These are phyloP conservation scores for Alviniconcha strummeri DNA, from an alignment of 2,888 invertebrate genomes.

Conservation along the genomic window DNA sequence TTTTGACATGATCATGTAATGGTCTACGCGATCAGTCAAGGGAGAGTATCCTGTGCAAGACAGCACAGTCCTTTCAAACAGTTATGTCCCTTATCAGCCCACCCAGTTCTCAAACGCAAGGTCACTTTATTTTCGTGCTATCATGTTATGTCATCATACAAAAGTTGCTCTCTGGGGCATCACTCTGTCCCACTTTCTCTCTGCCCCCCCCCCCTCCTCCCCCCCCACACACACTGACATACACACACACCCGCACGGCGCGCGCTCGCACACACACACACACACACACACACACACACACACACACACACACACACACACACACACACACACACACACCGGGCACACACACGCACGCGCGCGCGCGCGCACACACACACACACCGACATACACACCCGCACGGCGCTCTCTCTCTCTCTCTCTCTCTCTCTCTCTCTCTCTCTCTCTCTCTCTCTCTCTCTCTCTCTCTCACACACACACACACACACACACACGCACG, in stretches of 20 bases:
- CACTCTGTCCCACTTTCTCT: too few relatives aligned
- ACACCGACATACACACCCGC: background rate
- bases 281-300: background rate
- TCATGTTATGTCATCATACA: too few relatives aligned
- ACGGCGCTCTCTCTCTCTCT: background rate
- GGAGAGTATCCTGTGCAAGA: too few relatives aligned
- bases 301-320: background rate
- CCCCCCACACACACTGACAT: background rate
- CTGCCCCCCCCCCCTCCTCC: too few relatives aligned
- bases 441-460: background rate
- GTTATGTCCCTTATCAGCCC: too few relatives aligned
- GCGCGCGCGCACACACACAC: background rate
- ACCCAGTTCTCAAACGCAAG: too few relatives aligned
- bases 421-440: background rate
- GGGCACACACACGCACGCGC: conserved; percentile 6
- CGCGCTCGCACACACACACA: background rate
- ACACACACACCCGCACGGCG: background rate
- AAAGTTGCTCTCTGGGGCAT: too few relatives aligned
- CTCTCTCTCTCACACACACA: background rate
- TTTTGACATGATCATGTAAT: too few relatives aligned
- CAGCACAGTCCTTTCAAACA: too few relatives aligned
- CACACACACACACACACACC: background rate
- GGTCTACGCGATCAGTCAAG: too few relatives aligned
- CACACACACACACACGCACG: background rate
- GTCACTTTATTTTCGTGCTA: too few relatives aligned